These are phyloP conservation scores for Mergus octosetaceus DNA, from an alignment of 2,797 vertebrate genomes.

Conservation along the genomic window DNA sequence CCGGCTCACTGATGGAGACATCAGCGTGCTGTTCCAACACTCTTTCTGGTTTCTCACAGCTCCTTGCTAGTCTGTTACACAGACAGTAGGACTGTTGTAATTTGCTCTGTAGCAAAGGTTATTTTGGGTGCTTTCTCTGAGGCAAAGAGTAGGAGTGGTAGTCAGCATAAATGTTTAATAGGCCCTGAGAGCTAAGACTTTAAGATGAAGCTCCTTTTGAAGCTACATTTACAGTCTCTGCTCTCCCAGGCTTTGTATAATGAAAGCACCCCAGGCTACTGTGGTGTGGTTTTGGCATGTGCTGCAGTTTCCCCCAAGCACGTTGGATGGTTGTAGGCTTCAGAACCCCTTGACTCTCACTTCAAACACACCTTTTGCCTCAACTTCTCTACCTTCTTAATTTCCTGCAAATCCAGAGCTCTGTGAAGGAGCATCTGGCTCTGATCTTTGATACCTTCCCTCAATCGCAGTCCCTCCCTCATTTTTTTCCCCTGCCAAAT, in stretches of 20 bases:
- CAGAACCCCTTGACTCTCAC: constrained; percentile 61
- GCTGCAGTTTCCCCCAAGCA: constrained; percentile 25
- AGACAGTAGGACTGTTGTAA: constrained; percentile 37
- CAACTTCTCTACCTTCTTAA: constrained; percentile 66
- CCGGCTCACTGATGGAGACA: not conserved
- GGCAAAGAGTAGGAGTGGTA: constrained; percentile 69
- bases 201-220: constrained; percentile 68
- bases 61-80: constrained; percentile 29
- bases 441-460: constrained; percentile 65
- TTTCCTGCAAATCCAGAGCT: constrained; percentile 63
- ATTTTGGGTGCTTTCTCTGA: constrained; percentile 64
- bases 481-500: constrained; percentile 63
- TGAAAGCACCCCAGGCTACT: constrained; percentile 61
- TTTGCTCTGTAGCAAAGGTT: constrained; percentile 64
- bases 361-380: constrained; percentile 67
- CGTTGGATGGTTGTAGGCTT: constrained; percentile 53
- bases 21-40: not conserved
- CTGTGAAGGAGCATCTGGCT: constrained; percentile 55
- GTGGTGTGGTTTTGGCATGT: constrained; percentile 68
- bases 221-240: constrained; percentile 59
- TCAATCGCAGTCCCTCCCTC: constrained; percentile 53
- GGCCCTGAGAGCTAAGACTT: constrained; percentile 69
- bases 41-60: constrained; percentile 51
- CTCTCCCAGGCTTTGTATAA: constrained; percentile 65
- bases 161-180: constrained; percentile 72